Percentiles rank a stretch among this genome's conserved stretches.
These are phyloP conservation scores for Diabrotica undecimpunctata DNA, from an alignment of 1,140 invertebrate genomes.

Conservation along the genomic window DNA sequence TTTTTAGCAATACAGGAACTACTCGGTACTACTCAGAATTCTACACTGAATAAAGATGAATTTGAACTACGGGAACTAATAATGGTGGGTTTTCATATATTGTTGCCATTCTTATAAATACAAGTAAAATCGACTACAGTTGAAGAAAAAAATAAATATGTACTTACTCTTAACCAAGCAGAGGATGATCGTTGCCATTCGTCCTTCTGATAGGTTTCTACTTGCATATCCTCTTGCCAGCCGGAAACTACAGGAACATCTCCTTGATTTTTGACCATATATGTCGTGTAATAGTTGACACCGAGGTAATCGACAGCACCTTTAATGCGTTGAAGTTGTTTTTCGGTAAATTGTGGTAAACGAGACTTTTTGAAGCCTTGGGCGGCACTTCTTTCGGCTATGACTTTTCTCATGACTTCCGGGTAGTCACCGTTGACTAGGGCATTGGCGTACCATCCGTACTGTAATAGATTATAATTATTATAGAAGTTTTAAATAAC, in stretches of 20 bases:
- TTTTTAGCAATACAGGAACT: too few species aligned
- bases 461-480: slow-evolving; percentile 39
- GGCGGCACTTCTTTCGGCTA: slow-evolving; percentile 52
- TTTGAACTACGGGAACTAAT: too few species aligned
- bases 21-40: too few species aligned
- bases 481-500: too few species aligned
- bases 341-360: slow-evolving; percentile 56
- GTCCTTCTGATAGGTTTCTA: neutral
- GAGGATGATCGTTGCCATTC: slow-evolving; percentile 17
- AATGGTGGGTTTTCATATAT: too few species aligned
- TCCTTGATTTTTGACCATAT: slow-evolving; percentile 47
- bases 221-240: neutral
- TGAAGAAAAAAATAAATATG: too few species aligned
- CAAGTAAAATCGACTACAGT: too few species aligned
- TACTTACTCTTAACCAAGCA: slow-evolving; percentile 45
- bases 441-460: slow-evolving; percentile 60
- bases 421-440: slow-evolving; percentile 64
- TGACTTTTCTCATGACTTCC: slow-evolving; percentile 53
- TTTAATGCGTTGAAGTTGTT: slow-evolving; percentile 55
- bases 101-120: too few species aligned
- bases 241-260: slow-evolving; percentile 43
- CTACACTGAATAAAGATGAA: too few species aligned
- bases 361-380: slow-evolving; percentile 57
- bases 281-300: slow-evolving; percentile 57
- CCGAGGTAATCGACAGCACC: slow-evolving; percentile 61